These are phyloP conservation scores for Entomobrya multifasciata DNA, from an alignment of 2,888 invertebrate genomes.

Conservation along the genomic window DNA sequence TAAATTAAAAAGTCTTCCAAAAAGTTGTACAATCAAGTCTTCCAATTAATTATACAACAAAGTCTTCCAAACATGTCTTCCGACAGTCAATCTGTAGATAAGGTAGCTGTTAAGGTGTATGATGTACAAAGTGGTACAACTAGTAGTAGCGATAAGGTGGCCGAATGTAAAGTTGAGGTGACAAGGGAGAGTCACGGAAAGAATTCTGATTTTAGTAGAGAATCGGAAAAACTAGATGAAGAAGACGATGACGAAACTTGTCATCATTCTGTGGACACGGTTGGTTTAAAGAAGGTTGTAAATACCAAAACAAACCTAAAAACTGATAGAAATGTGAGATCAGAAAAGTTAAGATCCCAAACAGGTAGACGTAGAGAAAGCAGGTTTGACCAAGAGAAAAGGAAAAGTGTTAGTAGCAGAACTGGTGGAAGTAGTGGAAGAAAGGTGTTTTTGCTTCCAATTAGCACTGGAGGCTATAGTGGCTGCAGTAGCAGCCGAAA, in stretches of 20 bases:
- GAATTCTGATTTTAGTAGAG: constrained; percentile 1
- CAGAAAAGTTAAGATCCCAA: background rate
- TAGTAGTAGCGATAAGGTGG: constrained; percentile 18
- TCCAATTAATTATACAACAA: constrained; percentile 60
- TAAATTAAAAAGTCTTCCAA: constrained; percentile 18
- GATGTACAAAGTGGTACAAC: constrained; percentile 36
- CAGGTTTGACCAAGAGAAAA: constrained; percentile 10
- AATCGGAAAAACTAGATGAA: constrained; percentile 36
- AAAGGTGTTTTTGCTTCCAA: constrained; percentile 56
- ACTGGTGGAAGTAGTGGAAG: constrained; percentile 26
- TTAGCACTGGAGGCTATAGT: constrained; percentile 11
- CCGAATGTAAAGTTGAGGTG: constrained; percentile 58
- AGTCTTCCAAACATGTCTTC: constrained; percentile 72
- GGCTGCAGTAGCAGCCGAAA: constrained; percentile 26
- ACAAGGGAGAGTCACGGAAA: constrained; percentile 37
- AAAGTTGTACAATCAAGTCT: constrained; percentile 61
- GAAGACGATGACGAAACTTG: background rate
- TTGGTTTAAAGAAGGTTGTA: constrained; percentile 15
- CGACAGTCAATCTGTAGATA: constrained; percentile 68
- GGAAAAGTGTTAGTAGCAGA: background rate
- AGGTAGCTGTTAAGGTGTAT: constrained; percentile 59
- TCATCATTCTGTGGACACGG: background rate
- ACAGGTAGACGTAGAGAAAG: constrained; percentile 1
- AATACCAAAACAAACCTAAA: constrained; percentile 28
- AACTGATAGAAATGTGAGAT: constrained; percentile 39